Evolutionary conservation across 2,113 vertebrate genomes (phyloP), one percentile per base, ranked within the genome.

Genomic region (Hyla sarda): DNA sequence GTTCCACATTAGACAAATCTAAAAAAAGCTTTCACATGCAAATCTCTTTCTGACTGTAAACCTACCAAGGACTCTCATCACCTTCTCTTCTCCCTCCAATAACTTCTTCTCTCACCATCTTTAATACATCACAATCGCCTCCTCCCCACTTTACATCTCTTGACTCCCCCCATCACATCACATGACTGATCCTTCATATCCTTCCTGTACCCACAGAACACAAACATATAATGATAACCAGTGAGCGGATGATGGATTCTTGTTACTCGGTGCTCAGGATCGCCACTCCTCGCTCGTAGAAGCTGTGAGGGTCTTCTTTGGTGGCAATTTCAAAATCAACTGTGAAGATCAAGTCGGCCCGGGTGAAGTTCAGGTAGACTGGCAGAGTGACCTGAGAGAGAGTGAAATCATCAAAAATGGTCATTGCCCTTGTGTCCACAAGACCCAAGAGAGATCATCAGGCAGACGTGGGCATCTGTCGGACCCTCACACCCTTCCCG

Each of bases 361-460:
- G 95, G 45, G 98, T 99, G 93, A 99, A 99, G 93, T 99, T 99
- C 90, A 99, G 95, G 90, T 99, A 99, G 87, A 99, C 98, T 0
- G 98, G 98, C 17, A 99, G 89, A 21, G 97, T 99, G 65, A 99
- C 98, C 98, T 99, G 87, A 1, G 76, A 23, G 28, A 14, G 28
- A 6, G 54, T 25, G 21, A 37, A 52, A 12, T 5, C 41, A 3
- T 3, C 3, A 41, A 41, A 41, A 41, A 41, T 3, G 3, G 41
- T 41, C 41, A 3, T 41, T 41, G 41, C 3, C 41, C 41, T 41
- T 41, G 41, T 41, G 8, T 41, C 41, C 8, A 41, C 8, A 8
- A 41, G 41, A 41, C 25, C 11, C n/a, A 30, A 30, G 8, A 37
- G 0, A 2, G 3, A 3, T 10, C 67, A 19, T 8, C 9, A 3